Evolutionary conservation across 92 coral and sea anemone genomes (phyloP).

Genomic region (Micromussa lordhowensis): DNA sequence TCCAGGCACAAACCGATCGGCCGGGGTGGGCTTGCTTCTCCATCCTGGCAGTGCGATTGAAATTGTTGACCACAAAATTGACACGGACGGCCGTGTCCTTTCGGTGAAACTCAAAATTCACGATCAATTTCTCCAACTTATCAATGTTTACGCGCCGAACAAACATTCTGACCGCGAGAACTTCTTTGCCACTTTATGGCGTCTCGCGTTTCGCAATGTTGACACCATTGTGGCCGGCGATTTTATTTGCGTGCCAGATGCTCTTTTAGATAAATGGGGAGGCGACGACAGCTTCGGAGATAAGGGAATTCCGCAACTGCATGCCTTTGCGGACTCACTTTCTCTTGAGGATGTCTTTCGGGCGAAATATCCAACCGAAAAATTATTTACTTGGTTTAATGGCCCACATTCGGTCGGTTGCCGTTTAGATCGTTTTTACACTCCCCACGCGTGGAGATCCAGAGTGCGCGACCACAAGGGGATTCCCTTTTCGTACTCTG

Average conservation of each 20-base stretch:
- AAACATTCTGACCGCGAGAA: not conserved
- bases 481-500: not conserved
- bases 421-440: constrained; percentile 15
- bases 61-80: not conserved
- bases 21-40: constrained; percentile 29
- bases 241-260: constrained; percentile 6
- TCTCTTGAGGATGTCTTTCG: constrained; percentile 7
- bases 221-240: constrained; percentile 33
- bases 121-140: not conserved
- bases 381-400: constrained; percentile 9
- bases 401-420: constrained; percentile 24
- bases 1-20: constrained; percentile 33
- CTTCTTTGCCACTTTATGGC: constrained; percentile 16
- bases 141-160: constrained; percentile 38
- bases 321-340: not conserved
- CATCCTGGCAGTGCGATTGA: not conserved
- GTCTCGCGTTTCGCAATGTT: not conserved
- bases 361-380: not conserved
- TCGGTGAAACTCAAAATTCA: not conserved
- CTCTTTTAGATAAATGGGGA: constrained; percentile 30
- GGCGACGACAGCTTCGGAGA: constrained; percentile 16
- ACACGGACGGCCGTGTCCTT: constrained; percentile 9
- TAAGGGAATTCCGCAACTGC: constrained; percentile 5
- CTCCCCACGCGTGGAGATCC: constrained; percentile 4
- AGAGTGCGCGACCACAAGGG: not conserved